A percentile compares a stretch with the other conserved stretches of the same genome.
Evolutionary conservation across 1,140 invertebrate species (phyloP).

Genomic region (Streblospio benedicti): DNA sequence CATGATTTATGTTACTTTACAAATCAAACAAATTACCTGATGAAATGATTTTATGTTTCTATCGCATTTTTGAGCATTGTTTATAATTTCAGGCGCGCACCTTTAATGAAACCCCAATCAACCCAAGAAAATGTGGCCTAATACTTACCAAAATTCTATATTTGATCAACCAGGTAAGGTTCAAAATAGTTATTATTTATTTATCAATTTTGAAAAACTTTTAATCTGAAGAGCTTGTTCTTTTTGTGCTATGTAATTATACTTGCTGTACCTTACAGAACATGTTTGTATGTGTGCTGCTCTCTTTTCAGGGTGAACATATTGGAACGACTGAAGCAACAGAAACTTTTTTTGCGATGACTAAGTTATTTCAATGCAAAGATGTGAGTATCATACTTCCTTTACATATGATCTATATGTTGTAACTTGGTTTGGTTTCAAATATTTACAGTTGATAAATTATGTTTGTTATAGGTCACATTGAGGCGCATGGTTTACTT

Average conservation of each 20-base stretch:
- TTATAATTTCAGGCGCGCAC: constrained; percentile 57
- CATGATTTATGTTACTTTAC: not conserved
- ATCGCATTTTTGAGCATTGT: not conserved
- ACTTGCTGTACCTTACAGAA: not conserved
- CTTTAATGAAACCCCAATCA: constrained; percentile 96
- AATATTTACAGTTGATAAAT: not conserved
- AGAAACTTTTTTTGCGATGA: constrained; percentile 98
- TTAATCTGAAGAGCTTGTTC: not conserved
- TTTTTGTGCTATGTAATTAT: not conserved
- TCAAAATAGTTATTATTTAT: constrained; percentile 7
- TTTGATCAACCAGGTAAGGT: constrained; percentile 69
- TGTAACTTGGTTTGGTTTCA: not conserved
- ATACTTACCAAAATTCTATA: constrained; percentile 95
- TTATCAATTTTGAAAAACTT: not conserved
- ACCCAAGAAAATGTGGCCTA: constrained; percentile 88
- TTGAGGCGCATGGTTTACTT: constrained; percentile 89
- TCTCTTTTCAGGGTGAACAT: constrained; percentile 13
- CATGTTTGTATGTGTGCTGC: not conserved
- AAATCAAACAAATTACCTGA: not conserved
- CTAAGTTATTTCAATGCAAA: constrained; percentile 94
- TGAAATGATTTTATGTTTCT: constrained; percentile 1
- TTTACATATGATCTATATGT: not conserved
- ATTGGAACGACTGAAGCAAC: constrained; percentile 68
- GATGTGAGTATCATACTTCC: constrained; percentile 58
- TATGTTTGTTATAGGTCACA: constrained; percentile 49